phyloP scores from a whole-genome alignment of 92 coral and sea anemone species.

The Hydrozoanthus gracilis region DNA sequence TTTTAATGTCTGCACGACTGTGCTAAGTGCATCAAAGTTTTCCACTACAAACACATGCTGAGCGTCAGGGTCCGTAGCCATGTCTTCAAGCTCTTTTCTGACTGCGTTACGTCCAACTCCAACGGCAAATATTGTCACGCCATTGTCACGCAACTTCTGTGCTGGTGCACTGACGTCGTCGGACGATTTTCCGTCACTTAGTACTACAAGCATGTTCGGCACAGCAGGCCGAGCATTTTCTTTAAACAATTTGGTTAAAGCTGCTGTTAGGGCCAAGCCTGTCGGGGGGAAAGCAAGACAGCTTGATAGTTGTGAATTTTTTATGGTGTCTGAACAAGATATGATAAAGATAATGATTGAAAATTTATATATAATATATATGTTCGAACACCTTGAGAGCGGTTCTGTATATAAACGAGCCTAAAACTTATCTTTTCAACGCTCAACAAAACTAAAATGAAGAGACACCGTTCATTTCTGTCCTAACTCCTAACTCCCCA shows the following conservation, averaged over 20 bases:
- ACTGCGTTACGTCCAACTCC: conserved; percentile 63
- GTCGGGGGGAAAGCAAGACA: background rate
- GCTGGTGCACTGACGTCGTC: conserved; percentile 73
- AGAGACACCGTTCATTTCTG: too few relatives aligned
- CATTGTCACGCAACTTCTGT: conserved; percentile 62
- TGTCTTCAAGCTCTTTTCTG: conserved; percentile 50
- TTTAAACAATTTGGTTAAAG: conserved; percentile 45
- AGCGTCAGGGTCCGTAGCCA: conserved; percentile 70
- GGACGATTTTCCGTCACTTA: conserved; percentile 73
- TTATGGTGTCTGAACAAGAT: background rate
- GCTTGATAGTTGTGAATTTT: background rate
- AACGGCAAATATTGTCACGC: conserved; percentile 63
- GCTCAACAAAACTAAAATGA: too few relatives aligned
- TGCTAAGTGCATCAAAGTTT: conserved; percentile 27
- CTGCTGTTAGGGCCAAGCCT: conserved; percentile 61
- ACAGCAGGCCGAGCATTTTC: conserved; percentile 47
- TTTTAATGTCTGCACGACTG: conserved; percentile 25
- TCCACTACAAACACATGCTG: conserved; percentile 37
- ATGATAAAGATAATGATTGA: too few relatives aligned
- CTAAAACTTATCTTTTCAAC: too few relatives aligned
- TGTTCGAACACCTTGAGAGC: too few relatives aligned
- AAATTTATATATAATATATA: too few relatives aligned
- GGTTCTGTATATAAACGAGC: too few relatives aligned
- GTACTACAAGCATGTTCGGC: conserved; percentile 70
- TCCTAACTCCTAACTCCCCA: too few relatives aligned